Conservation (phyloP, 2,888 invertebrate species). For the Xestia ashworthii region DNA sequence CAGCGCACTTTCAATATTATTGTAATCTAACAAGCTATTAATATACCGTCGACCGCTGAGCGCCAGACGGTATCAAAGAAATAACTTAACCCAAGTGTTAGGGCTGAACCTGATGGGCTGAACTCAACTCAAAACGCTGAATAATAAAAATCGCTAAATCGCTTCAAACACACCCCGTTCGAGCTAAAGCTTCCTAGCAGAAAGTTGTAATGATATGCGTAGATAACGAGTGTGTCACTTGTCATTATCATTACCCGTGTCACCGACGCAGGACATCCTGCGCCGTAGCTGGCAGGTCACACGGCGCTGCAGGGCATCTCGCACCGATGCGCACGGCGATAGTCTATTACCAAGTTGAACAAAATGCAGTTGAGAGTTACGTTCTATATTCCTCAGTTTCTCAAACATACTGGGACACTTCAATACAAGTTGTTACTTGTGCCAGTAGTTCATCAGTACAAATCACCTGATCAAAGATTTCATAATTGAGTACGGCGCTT, state of each 20-base stretch:
- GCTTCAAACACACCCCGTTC: not conserved
- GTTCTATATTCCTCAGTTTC: not conserved
- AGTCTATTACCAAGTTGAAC: not conserved
- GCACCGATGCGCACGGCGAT: not conserved
- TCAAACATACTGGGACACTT: not conserved
- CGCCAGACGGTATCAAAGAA: constrained; percentile 58
- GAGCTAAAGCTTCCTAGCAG: not conserved
- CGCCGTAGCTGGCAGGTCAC: not conserved
- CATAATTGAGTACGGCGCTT: not conserved
- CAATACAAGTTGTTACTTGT: not conserved
- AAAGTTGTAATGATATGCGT: constrained; percentile 6
- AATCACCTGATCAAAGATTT: not conserved
- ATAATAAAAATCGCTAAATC: constrained; percentile 26
- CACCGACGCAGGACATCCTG: constrained; percentile 6
- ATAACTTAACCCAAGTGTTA: constrained; percentile 56
- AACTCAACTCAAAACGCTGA: constrained; percentile 14
- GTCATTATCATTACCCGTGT: not conserved
- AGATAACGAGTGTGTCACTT: not conserved
- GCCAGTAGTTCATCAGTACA: not conserved
- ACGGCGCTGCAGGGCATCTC: not conserved
- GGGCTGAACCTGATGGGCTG: constrained; percentile 38
- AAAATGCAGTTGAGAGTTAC: not conserved
- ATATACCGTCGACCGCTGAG: constrained; percentile 68
- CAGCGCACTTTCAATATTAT: constrained; percentile 72
- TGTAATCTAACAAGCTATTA: constrained; percentile 74